Evolutionary conservation across 2,888 invertebrate genomes (phyloP).

Genomic region (Pyrocoelia pectoralis): DNA sequence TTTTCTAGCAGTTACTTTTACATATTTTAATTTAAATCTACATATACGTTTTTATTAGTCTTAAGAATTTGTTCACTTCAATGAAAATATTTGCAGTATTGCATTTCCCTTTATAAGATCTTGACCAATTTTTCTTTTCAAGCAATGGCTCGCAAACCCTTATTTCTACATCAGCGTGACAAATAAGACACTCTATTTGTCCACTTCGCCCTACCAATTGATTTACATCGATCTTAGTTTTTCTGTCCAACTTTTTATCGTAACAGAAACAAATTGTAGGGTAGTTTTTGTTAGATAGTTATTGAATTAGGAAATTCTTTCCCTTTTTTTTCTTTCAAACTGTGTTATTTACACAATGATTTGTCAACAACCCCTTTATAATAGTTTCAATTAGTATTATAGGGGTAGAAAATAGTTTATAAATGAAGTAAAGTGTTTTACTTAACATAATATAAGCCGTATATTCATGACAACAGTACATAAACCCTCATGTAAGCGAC

Average conservation of each 20-base stretch:
- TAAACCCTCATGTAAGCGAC: background rate
- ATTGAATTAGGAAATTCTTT: conserved; percentile 33
- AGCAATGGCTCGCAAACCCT: conserved; percentile 50
- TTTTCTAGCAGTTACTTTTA: no score
- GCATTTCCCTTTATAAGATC: conserved; percentile 18
- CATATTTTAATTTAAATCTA: no score
- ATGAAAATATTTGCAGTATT: no score
- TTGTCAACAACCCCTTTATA: background rate
- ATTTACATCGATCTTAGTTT: conserved; percentile 56
- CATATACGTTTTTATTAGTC: no score
- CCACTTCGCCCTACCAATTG: conserved; percentile 58
- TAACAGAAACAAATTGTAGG: conserved; percentile 35
- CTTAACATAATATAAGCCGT: no score
- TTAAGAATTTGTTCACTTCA: no score
- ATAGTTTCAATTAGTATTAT: background rate
- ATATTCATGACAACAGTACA: background rate
- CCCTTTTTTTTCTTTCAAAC: background rate
- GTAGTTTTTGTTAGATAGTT: conserved; percentile 29
- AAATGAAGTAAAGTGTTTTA: background rate
- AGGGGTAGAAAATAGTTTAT: background rate
- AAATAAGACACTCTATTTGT: conserved; percentile 60
- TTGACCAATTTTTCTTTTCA: conserved; percentile 51
- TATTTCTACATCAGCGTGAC: conserved; percentile 57
- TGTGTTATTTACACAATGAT: background rate
- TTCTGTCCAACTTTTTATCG: conserved; percentile 34